Percentiles rank a stretch among this genome's conserved stretches.
Evolutionary conservation across 2,797 vertebrate genomes (phyloP).

Genomic region (Phalanger gymnotis): DNA sequence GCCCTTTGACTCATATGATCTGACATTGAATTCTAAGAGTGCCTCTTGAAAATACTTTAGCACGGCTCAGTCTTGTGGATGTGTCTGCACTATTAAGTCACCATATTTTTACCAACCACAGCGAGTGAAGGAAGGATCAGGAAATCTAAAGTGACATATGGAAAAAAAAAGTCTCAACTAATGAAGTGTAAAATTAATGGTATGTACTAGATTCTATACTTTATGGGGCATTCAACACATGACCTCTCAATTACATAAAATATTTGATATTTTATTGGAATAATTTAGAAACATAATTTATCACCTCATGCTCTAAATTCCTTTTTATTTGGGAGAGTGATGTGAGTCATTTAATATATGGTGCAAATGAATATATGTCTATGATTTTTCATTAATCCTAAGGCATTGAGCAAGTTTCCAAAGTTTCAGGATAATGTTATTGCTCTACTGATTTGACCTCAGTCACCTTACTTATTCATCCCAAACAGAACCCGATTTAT

Average conservation of each 20-base stretch:
- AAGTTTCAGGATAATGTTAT: constrained; percentile 10
- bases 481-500: neutral
- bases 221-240: constrained; percentile 1
- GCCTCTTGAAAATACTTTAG: neutral
- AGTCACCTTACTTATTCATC: neutral
- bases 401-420: neutral
- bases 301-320: no score
- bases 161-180: neutral
- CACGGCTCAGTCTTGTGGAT: neutral
- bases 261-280: neutral
- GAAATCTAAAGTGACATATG: constrained; percentile 19
- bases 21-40: neutral
- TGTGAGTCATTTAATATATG: constrained; percentile 19
- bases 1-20: neutral
- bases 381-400: neutral
- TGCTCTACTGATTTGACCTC: neutral
- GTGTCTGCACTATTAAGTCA: neutral
- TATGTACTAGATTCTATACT: neutral
- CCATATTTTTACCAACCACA: neutral
- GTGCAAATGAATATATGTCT: neutral
- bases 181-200: constrained; percentile 3
- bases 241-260: constrained; percentile 21
- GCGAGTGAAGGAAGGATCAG: neutral
- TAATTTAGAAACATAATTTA: constrained; percentile 20
- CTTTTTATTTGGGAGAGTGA: neutral